Evolutionary conservation across 2,888 invertebrate genomes (phyloP).

Genomic region (Caenorhabditis panamensis): DNA sequence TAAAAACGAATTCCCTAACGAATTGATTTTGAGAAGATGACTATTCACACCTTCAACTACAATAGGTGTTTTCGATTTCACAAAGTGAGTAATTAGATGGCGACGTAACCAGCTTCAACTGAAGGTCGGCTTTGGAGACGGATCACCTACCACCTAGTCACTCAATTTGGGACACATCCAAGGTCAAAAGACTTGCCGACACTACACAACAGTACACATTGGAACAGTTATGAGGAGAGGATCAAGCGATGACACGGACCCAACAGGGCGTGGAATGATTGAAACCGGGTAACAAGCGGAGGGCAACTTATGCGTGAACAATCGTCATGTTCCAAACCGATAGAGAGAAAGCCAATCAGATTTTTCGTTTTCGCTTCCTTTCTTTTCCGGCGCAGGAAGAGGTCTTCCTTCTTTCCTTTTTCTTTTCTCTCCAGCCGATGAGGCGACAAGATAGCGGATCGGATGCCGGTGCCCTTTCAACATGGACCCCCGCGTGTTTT

Average conservation of each 20-base stretch:
- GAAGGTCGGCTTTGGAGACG: slow-evolving; percentile 51
- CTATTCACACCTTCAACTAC: slow-evolving; percentile 3
- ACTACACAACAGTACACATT: not conserved
- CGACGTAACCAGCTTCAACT: slow-evolving; percentile 45
- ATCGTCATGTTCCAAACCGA: slow-evolving; percentile 43
- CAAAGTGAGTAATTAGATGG: slow-evolving; percentile 49
- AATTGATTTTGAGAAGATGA: not conserved
- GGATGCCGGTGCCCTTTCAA: slow-evolving; percentile 52
- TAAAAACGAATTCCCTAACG: not conserved
- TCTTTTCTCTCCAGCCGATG: slow-evolving; percentile 20
- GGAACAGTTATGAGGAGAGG: slow-evolving; percentile 19
- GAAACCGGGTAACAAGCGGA: slow-evolving; percentile 55
- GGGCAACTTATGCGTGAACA: slow-evolving; percentile 54
- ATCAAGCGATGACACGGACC: slow-evolving; percentile 35
- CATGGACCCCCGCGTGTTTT: slow-evolving; percentile 44
- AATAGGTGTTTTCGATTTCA: slow-evolving; percentile 5
- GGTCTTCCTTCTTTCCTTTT: slow-evolving; percentile 7
- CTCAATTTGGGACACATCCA: slow-evolving; percentile 35
- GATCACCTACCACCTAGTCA: slow-evolving; percentile 28
- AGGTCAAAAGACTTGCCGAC: slow-evolving; percentile 51
- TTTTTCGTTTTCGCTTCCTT: slow-evolving; percentile 40
- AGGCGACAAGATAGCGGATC: slow-evolving; percentile 40
- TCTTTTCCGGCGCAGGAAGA: slow-evolving; percentile 45
- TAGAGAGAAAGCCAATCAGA: slow-evolving; percentile 43
- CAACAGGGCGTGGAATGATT: slow-evolving; percentile 55